phyloP scores from a whole-genome alignment of 2,888 invertebrate genomes.

The Clepsis dumicolana region DNA sequence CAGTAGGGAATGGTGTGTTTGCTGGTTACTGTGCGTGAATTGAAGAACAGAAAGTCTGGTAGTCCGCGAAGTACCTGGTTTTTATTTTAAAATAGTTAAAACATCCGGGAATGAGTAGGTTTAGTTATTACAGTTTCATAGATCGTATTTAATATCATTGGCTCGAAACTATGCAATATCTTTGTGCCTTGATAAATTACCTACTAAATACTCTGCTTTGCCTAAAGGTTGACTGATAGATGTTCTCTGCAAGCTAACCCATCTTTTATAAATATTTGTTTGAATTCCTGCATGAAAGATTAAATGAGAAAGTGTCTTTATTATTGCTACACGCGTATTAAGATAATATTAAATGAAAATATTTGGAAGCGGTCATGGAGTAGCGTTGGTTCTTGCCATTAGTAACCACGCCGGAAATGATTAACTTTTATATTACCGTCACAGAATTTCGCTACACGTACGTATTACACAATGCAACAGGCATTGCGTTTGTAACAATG shows the following conservation, averaged over 20 bases:
- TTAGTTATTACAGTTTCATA: not conserved
- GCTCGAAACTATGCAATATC: not conserved
- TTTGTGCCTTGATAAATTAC: not conserved
- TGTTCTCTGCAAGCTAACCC: too few species aligned
- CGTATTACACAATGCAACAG: slow-evolving; percentile 54
- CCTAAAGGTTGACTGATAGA: not conserved
- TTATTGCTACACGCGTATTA: too few species aligned
- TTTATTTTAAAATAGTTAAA: slow-evolving; percentile 19
- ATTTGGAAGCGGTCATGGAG: not conserved
- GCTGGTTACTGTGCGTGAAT: slow-evolving; percentile 20
- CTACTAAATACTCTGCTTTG: not conserved
- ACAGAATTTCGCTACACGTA: slow-evolving; percentile 30
- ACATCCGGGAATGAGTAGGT: slow-evolving; percentile 15
- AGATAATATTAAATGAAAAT: not conserved
- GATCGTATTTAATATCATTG: too few species aligned
- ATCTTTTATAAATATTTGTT: too few species aligned
- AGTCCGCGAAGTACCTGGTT: not conserved
- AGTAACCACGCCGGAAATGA: slow-evolving; percentile 21
- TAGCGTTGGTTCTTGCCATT: not conserved
- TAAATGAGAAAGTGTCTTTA: too few species aligned
- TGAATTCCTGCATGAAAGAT: too few species aligned
- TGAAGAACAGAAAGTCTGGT: slow-evolving; percentile 6
- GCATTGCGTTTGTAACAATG: slow-evolving; percentile 64
- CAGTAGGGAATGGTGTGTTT: not conserved
- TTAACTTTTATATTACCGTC: slow-evolving; percentile 35